phyloP scores from a whole-genome alignment of 1,140 invertebrate species.

The Arctopsyche grandis region DNA sequence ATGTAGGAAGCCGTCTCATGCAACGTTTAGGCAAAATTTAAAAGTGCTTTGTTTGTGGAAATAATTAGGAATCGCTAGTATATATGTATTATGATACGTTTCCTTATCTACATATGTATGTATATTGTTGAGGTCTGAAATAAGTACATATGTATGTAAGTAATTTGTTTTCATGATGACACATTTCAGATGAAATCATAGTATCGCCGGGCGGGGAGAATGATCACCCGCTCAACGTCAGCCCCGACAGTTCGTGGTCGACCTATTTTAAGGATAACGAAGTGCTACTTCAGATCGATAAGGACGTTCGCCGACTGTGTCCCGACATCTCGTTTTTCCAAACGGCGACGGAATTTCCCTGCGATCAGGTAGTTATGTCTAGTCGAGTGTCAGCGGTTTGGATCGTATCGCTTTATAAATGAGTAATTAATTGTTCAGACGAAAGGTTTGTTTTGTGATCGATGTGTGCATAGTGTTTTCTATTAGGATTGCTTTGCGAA shows the following conservation, averaged over 20 bases:
- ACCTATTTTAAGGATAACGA: constrained; percentile 95
- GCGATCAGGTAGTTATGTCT: constrained; percentile 72
- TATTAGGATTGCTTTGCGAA: neutral
- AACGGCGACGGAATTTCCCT: constrained; percentile 89
- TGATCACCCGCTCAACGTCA: constrained; percentile 93
- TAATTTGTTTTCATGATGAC: neutral
- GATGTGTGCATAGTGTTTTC: too few relatives aligned
- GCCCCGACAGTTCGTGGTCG: constrained; percentile 94
- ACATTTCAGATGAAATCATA: constrained; percentile 79
- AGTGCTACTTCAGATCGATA: constrained; percentile 95
- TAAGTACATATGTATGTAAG: too few relatives aligned
- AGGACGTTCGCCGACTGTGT: constrained; percentile 93
- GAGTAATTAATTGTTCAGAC: neutral
- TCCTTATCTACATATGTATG: too few relatives aligned
- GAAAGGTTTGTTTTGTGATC: too few relatives aligned
- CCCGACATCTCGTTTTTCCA: constrained; percentile 98
- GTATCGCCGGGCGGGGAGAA: constrained; percentile 74
- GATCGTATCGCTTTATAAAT: neutral
- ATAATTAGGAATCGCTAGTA: too few relatives aligned
- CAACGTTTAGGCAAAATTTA: too few relatives aligned
- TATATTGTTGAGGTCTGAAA: too few relatives aligned
- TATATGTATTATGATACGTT: too few relatives aligned
- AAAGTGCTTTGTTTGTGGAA: too few relatives aligned
- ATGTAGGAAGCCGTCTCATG: too few relatives aligned
- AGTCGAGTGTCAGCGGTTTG: too few relatives aligned